Percentiles rank a stretch among this genome's conserved stretches.
Evolutionary conservation across 2,113 vertebrate species (phyloP).

Genomic region (Passer domesticus): DNA sequence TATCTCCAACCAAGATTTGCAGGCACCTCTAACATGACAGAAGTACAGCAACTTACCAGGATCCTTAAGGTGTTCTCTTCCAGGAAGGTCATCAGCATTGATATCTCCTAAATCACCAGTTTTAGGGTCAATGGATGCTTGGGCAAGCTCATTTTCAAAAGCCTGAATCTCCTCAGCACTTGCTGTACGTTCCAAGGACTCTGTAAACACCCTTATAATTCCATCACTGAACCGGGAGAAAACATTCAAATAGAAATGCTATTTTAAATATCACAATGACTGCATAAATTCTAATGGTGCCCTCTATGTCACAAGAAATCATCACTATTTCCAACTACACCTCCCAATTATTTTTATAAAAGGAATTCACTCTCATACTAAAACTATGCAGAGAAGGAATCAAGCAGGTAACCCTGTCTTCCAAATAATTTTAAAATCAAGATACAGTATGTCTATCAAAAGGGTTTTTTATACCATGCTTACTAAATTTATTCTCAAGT

Average conservation of each 20-base stretch:
- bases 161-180: slow-evolving; percentile 87
- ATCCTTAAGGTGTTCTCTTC: slow-evolving; percentile 90
- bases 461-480: not conserved
- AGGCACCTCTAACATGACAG: not conserved
- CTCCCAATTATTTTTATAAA: not conserved
- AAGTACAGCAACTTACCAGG: slow-evolving; percentile 75
- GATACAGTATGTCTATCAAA: not conserved
- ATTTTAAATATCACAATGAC: not conserved
- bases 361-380: not conserved
- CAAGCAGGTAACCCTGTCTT: not conserved
- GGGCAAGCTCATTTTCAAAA: slow-evolving; percentile 94
- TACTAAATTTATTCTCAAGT: not conserved
- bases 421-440: not conserved
- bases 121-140: slow-evolving; percentile 91
- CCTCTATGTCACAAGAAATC: not conserved
- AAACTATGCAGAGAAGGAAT: not conserved
- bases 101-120: slow-evolving; percentile 94
- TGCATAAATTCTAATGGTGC: not conserved
- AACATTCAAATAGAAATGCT: not conserved
- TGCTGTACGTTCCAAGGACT: slow-evolving; percentile 84
- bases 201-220: slow-evolving; percentile 92
- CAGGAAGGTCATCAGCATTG: slow-evolving; percentile 89
- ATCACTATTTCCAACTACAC: not conserved
- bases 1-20: not conserved
- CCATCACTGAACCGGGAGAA: slow-evolving; percentile 83